Percentiles rank a stretch among this genome's conserved stretches.
These are phyloP conservation scores for Bunonema sp. DNA, from an alignment of 2,888 invertebrate species.

Conservation along the genomic window DNA sequence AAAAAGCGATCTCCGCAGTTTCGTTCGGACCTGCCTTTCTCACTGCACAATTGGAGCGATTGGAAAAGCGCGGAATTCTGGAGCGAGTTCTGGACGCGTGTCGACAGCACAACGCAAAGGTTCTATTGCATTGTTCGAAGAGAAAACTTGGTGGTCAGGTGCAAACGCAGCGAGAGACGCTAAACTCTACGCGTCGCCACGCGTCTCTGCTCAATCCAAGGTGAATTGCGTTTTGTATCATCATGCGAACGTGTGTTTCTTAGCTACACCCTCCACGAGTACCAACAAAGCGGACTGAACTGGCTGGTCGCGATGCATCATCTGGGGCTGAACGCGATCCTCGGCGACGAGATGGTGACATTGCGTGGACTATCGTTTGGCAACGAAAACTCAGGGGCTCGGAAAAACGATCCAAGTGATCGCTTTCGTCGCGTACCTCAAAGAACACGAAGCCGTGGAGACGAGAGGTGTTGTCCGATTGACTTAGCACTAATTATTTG, in stretches of 20 bases:
- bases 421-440: slow-evolving; percentile 71
- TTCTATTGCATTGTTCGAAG: no score
- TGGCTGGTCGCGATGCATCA: slow-evolving; percentile 35
- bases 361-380: background rate
- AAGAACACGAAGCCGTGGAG: slow-evolving; percentile 57
- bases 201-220: slow-evolving; percentile 3
- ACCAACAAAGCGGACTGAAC: slow-evolving; percentile 27
- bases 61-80: slow-evolving; percentile 8
- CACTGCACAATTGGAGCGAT: slow-evolving; percentile 4
- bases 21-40: slow-evolving; percentile 1
- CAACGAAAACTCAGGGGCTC: slow-evolving; percentile 53
- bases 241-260: no score
- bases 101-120: slow-evolving; percentile 1
- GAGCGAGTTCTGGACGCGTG: slow-evolving; percentile 10
- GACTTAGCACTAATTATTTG: no score
- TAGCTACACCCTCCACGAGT: slow-evolving; percentile 20
- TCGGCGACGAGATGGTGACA: slow-evolving; percentile 79
- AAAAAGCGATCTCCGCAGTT: background rate
- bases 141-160: background rate
- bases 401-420: slow-evolving; percentile 89
- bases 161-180: background rate
- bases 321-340: slow-evolving; percentile 63
- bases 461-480: no score
- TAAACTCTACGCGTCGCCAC: background rate
- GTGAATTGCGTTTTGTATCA: background rate